A percentile compares a stretch with the other conserved stretches of the same genome.
Evolutionary conservation across 2,797 vertebrate species (phyloP).

Genomic region (Taenioides sp.): DNA sequence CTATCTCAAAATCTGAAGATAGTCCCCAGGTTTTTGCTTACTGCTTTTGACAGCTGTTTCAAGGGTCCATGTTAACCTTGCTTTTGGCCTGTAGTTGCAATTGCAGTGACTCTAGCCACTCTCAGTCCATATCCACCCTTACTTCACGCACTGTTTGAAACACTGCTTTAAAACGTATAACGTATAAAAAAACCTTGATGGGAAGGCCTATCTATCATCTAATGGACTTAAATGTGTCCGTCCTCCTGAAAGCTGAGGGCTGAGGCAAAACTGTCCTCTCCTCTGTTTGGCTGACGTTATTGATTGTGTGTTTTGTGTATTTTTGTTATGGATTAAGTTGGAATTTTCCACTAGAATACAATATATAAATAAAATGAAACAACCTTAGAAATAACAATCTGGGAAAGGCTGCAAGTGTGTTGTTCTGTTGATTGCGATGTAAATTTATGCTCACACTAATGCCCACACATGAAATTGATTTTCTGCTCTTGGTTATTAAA

Average conservation of each 20-base stretch:
- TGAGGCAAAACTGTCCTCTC: slow-evolving; percentile 41
- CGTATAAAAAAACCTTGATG: slow-evolving; percentile 51
- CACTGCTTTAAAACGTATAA: slow-evolving; percentile 46
- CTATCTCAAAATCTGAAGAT: background rate
- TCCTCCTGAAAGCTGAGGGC: slow-evolving; percentile 54
- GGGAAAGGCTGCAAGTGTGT: slow-evolving; percentile 31
- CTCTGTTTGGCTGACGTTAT: slow-evolving; percentile 43
- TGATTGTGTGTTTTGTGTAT: slow-evolving; percentile 32
- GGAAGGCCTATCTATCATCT: slow-evolving; percentile 43
- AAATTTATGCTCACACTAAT: slow-evolving; percentile 52
- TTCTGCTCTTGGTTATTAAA: slow-evolving; percentile 49
- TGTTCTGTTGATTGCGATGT: slow-evolving; percentile 54
- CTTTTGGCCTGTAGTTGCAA: background rate
- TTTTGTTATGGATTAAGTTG: background rate
- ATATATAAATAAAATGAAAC: too few relatives aligned
- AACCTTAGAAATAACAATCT: slow-evolving; percentile 40
- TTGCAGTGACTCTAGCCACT: too few relatives aligned
- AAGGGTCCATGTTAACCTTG: too few relatives aligned
- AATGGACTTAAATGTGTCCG: slow-evolving; percentile 54
- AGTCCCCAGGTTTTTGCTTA: background rate
- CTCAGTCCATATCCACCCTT: too few relatives aligned
- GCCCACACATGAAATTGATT: slow-evolving; percentile 55
- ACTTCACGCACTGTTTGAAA: background rate
- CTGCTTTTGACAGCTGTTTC: too few relatives aligned
- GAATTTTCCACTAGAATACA: background rate